phyloP scores from a whole-genome alignment of 2,888 invertebrate genomes.

The Lamproptera curius region DNA sequence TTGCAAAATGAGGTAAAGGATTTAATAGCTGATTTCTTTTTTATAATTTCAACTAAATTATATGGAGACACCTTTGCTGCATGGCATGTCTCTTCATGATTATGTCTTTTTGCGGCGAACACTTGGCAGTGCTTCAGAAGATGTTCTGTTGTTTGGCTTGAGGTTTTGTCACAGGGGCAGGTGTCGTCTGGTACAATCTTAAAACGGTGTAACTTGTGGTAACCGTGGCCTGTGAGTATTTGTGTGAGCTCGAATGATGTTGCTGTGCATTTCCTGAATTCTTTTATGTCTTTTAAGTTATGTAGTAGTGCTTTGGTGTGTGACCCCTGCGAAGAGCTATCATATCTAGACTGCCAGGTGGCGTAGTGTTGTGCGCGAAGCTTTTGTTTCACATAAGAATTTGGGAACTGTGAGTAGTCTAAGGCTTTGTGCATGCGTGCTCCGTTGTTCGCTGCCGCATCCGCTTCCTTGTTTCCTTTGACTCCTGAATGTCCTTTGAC shows the following conservation, averaged over 20 bases:
- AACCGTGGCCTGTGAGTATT: constrained; percentile 7
- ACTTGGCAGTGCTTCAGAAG: background rate
- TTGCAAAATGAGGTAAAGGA: background rate
- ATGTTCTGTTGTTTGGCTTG: background rate
- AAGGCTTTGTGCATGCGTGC: background rate
- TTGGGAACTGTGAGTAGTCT: background rate
- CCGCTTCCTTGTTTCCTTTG: too few relatives aligned
- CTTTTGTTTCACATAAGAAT: background rate
- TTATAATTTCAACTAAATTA: background rate
- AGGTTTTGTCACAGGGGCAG: constrained; percentile 7
- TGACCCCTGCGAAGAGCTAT: background rate
- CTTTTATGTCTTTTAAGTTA: background rate
- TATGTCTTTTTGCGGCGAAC: background rate
- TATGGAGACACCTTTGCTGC: background rate
- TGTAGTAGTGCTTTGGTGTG: constrained; percentile 1
- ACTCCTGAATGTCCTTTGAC: background rate
- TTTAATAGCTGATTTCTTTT: background rate
- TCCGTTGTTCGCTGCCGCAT: too few relatives aligned
- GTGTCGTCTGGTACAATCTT: constrained; percentile 2
- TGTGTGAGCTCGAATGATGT: constrained; percentile 5
- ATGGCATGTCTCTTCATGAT: background rate
- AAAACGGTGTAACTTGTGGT: constrained; percentile 6
- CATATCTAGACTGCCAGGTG: background rate
- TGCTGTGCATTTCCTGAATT: background rate
- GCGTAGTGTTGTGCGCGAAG: background rate